A percentile compares a stretch with the other conserved stretches of the same genome.
Conservation (phyloP, 2,888 invertebrate species). For the Eristalinus aeneus region DNA sequence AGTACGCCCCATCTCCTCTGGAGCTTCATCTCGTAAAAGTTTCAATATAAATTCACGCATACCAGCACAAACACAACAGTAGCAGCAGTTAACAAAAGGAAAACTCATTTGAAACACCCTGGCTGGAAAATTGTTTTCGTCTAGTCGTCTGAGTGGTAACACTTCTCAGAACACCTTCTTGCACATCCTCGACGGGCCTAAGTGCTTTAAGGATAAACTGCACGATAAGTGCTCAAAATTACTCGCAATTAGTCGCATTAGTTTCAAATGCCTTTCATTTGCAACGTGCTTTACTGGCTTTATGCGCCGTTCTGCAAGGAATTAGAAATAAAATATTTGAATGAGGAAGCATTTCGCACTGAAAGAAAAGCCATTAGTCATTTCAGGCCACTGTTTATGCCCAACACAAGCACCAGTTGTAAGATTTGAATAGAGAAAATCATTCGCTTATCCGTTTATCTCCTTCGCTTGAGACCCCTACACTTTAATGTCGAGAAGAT, state of each 20-base stretch:
- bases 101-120: conserved; percentile 48
- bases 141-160: conserved; percentile 58
- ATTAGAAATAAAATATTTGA: neutral
- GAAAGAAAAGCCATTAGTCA: neutral
- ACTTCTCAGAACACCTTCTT: neutral
- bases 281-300: neutral
- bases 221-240: conserved; percentile 33
- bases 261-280: neutral
- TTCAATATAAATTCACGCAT: neutral
- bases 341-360: neutral
- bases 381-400: no score
- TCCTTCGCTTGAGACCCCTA: no score
- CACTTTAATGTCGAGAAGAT: no score
- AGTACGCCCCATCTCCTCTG: neutral
- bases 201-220: neutral
- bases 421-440: no score
- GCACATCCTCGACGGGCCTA: neutral
- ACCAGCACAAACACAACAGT: neutral
- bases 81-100: conserved; percentile 10
- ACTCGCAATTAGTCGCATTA: conserved; percentile 17
- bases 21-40: no score
- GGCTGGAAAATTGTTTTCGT: conserved; percentile 51
- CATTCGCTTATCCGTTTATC: no score
- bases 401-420: no score
- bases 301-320: neutral